Conservation (phyloP, 2,113 vertebrate species). For the Tonatia bakeri region DNA sequence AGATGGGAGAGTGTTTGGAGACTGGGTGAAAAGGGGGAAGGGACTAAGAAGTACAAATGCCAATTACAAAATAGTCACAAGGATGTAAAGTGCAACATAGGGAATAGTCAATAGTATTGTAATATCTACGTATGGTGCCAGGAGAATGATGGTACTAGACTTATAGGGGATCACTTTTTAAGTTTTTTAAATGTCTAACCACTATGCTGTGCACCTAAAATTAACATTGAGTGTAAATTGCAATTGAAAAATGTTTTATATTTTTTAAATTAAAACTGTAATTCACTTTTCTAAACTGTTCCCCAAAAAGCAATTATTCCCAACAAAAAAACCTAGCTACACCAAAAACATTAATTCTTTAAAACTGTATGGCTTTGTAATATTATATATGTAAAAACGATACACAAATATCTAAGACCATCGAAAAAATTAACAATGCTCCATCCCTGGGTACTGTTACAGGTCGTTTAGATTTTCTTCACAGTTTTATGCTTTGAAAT, state of each 20-base stretch:
- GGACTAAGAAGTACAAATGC: neutral
- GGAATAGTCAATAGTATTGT: neutral
- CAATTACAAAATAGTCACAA: too few relatives aligned
- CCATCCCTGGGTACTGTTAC: neutral
- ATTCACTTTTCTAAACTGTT: neutral
- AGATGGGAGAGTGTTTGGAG: neutral
- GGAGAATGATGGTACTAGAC: neutral
- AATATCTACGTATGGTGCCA: neutral
- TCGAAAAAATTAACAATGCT: neutral
- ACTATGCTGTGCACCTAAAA: neutral
- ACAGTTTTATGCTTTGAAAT: neutral
- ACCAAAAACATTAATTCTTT: neutral
- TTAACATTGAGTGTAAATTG: neutral
- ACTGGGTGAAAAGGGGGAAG: neutral
- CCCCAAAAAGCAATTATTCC: neutral
- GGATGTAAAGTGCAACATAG: neutral
- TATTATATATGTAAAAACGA: neutral
- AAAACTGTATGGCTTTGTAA: neutral
- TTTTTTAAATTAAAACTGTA: neutral
- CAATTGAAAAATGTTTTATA: neutral
- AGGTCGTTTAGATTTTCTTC: neutral
- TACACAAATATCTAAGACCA: neutral
- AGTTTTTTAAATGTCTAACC: neutral
- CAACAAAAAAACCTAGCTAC: neutral
- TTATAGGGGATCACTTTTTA: neutral